Conservation (phyloP, 2,797 vertebrate species). For the Thalassophryne amazonica region DNA sequence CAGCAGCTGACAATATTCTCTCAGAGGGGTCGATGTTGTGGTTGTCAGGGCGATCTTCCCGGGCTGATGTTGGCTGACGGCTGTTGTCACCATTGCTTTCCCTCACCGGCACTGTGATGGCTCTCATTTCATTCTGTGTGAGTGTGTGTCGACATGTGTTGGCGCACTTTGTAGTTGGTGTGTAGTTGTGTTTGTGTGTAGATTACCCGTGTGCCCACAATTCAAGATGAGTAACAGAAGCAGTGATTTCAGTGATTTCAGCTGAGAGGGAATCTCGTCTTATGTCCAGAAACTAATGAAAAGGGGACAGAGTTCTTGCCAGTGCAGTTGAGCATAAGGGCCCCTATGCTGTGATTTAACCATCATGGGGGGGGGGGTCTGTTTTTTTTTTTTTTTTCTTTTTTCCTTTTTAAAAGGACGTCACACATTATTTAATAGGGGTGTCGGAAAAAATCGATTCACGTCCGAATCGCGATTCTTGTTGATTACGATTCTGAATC, state of each 20-base stretch:
- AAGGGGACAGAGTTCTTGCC: too few relatives aligned
- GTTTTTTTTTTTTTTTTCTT: too few relatives aligned
- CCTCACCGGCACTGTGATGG: slow-evolving; percentile 61
- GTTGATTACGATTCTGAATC: too few relatives aligned
- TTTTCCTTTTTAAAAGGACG: too few relatives aligned
- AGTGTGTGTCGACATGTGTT: slow-evolving; percentile 41
- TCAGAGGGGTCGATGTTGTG: slow-evolving; percentile 70
- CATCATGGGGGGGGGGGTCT: too few relatives aligned
- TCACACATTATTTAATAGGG: too few relatives aligned
- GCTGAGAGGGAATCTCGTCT: too few relatives aligned
- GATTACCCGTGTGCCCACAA: not conserved
- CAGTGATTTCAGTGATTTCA: not conserved
- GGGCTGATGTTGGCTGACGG: slow-evolving; percentile 70
- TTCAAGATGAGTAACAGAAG: not conserved
- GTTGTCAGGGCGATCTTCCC: slow-evolving; percentile 72
- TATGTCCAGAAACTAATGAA: too few relatives aligned
- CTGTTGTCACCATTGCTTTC: slow-evolving; percentile 70
- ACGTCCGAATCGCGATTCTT: too few relatives aligned
- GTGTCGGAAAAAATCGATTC: too few relatives aligned
- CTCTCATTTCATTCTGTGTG: slow-evolving; percentile 46
- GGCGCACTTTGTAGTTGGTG: not conserved
- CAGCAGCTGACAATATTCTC: slow-evolving; percentile 71
- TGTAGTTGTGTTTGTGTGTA: slow-evolving; percentile 4
- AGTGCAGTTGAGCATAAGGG: too few relatives aligned
- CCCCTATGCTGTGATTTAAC: too few relatives aligned